Percentiles rank a stretch among this genome's conserved stretches.
These are phyloP conservation scores for Burhinus oedicnemus DNA, from an alignment of 2,113 vertebrate species.

Conservation along the genomic window DNA sequence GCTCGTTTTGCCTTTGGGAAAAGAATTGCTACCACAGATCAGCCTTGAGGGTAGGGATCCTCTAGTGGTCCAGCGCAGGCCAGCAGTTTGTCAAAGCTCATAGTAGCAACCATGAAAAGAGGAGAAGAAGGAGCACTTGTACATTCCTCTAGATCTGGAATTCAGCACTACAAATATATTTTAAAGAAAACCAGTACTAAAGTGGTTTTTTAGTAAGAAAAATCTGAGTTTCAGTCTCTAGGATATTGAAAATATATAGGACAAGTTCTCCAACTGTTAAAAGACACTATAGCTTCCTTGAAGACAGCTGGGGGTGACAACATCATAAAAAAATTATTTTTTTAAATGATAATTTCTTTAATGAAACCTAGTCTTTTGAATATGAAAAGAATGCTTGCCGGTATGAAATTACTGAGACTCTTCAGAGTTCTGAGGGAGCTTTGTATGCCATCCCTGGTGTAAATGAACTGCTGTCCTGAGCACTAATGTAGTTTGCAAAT, in stretches of 20 bases:
- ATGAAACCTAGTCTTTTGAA: not conserved
- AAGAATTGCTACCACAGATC: not conserved
- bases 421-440: not conserved
- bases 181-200: not conserved
- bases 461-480: not conserved
- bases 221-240: not conserved
- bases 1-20: not conserved
- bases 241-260: not conserved
- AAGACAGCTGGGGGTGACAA: not conserved
- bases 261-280: not conserved
- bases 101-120: not conserved
- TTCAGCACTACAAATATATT: not conserved
- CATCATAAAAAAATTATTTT: not conserved
- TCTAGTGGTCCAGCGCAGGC: rapidly evolving
- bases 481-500: not conserved
- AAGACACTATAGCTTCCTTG: not conserved
- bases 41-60: not conserved
- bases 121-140: not conserved
- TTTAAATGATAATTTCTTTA: not conserved
- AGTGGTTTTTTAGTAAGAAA: not conserved
- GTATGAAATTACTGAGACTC: not conserved
- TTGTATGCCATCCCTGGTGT: not conserved
- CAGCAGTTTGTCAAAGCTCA: not conserved
- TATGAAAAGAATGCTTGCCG: not conserved
- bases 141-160: not conserved